Evolutionary conservation across 2,113 vertebrate genomes (phyloP), one percentile per base, ranked within the genome.

Genomic region (Jacana jacana): DNA sequence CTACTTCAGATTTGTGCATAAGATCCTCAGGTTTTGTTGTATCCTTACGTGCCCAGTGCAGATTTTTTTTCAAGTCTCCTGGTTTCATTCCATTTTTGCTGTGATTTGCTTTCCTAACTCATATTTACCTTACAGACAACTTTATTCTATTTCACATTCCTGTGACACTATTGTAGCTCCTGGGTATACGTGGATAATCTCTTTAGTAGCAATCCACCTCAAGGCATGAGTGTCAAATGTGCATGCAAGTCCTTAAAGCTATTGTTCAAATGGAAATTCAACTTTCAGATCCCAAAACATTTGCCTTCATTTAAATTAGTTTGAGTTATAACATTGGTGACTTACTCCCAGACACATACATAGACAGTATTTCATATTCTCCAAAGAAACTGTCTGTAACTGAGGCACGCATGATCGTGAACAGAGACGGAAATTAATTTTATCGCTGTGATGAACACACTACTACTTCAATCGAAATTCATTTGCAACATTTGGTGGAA

Each of bases 211-310:
- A 96, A 37, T 55, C 23, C 48, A 87, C 71, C 66, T 85, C 78
- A 78, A 57, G 55, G 80, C 89, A 87, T 1, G 6, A 90, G 86
- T 81, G 64, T 89, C 82, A 90, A 69, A 91, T 60, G 20, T 60
- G 60, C 27, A 71, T 78, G 30, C 51, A 86, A 81, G 66, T 58
- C 35, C 82, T 83, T 91, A 75, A 94, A 93, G 49, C 81, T 91
- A 71, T 48, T 95, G 46, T 70, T 91, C 75, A 97, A 89, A 96
- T 66, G 73, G 30, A 94, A 94, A 96, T 93, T 91, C 80, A 91
- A 23, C 65, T 81, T 93, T 86, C 79, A 93, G 88, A 92, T 95
- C 86, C 57, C 92, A 44, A 92, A 97, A 88, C 31, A 49, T 87
- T 93, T 91, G 42, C 93, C 66, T 73, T 90, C 18, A 95, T 88